phyloP scores from a whole-genome alignment of 2,797 vertebrate genomes.

The Poecilia wingei region DNA sequence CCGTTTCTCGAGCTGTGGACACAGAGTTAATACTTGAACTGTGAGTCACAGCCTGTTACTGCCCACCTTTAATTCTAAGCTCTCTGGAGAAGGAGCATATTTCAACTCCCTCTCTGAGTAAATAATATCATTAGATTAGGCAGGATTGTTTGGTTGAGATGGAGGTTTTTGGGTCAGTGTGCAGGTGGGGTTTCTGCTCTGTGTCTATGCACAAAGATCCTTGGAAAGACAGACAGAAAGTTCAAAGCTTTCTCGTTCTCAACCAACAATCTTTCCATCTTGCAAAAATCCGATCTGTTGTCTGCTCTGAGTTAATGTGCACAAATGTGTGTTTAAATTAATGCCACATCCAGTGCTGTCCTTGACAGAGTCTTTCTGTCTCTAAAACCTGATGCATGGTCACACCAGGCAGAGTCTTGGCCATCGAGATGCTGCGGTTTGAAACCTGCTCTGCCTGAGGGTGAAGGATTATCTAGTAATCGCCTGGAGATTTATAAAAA shows the following conservation, averaged over 20 bases:
- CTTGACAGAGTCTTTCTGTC: not conserved
- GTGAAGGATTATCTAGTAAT: not conserved
- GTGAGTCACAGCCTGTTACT: slow-evolving; percentile 8
- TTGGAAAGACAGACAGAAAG: not conserved
- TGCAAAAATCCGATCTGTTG: not conserved
- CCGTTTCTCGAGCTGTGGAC: not conserved
- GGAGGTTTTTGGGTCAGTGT: not conserved
- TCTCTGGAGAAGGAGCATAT: slow-evolving; percentile 23
- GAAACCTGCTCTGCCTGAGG: not conserved
- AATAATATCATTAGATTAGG: not conserved
- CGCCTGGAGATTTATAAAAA: not conserved
- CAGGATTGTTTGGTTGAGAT: not conserved
- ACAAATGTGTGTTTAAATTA: not conserved
- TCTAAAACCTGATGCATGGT: not conserved
- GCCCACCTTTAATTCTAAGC: slow-evolving; percentile 20
- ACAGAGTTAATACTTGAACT: slow-evolving; percentile 18
- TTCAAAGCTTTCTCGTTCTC: not conserved
- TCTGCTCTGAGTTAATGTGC: not conserved
- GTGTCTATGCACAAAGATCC: not conserved
- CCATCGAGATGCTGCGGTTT: not conserved
- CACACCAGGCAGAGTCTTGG: not conserved
- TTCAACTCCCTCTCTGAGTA: slow-evolving; percentile 29
- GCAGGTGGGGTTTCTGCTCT: not conserved
- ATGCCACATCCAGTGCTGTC: not conserved
- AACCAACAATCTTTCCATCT: not conserved